Evolutionary conservation across 2,113 vertebrate species (phyloP).

Genomic region (Phodopus roborovskii): DNA sequence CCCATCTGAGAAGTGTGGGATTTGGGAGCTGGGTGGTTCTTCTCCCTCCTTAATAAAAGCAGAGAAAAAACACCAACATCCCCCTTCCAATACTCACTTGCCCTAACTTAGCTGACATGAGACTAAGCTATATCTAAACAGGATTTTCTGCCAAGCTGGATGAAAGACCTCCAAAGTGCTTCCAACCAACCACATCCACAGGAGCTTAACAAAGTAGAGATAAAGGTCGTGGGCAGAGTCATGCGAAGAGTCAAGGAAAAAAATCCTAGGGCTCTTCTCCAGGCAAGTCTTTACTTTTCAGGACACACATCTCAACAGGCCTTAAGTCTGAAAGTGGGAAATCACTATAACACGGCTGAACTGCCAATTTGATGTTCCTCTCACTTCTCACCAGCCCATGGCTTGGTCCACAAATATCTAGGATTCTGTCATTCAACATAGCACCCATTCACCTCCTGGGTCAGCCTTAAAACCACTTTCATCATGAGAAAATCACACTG

Average conservation of each 20-base stretch:
- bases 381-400: neutral
- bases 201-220: neutral
- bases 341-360: neutral
- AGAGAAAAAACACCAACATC: too few relatives aligned
- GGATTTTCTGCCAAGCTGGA: neutral
- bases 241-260: neutral
- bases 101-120: neutral
- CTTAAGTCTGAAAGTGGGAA: neutral
- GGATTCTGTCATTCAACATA: neutral
- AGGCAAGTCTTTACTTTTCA: neutral
- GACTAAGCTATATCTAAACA: neutral
- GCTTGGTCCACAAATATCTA: neutral
- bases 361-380: too few relatives aligned
- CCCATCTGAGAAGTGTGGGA: too few relatives aligned
- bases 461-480: neutral
- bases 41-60: too few relatives aligned
- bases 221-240: neutral
- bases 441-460: neutral
- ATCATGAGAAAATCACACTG: neutral
- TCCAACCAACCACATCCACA: neutral
- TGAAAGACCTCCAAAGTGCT: neutral
- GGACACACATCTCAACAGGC: neutral
- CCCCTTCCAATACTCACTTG: too few relatives aligned
- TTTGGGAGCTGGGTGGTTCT: too few relatives aligned
- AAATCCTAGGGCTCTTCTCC: neutral